Conservation (phyloP, 2,113 vertebrate genomes). For the Asarcornis scutulata region DNA sequence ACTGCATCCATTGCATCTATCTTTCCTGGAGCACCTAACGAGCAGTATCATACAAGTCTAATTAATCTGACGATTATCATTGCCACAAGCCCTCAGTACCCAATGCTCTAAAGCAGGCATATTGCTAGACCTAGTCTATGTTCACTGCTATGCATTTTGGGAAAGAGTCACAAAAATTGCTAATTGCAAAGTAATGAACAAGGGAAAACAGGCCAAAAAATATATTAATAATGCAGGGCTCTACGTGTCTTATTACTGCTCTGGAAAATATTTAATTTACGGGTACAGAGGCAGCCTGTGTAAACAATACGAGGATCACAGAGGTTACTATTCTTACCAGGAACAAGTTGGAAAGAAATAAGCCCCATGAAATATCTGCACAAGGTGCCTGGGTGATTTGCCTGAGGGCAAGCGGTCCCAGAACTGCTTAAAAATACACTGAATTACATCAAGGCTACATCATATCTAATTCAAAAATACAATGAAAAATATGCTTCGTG, state of each 20-base stretch:
- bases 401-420: not conserved
- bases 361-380: not conserved
- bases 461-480: not conserved
- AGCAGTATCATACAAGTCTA: not conserved
- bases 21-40: not conserved
- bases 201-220: not conserved
- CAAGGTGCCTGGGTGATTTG: not conserved
- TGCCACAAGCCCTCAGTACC: not conserved
- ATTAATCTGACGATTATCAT: not conserved
- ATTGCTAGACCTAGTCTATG: not conserved
- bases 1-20: not conserved
- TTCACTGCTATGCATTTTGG: not conserved
- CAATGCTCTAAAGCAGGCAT: not conserved
- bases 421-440: not conserved
- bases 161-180: not conserved
- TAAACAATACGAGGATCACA: not conserved
- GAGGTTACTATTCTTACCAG: accelerated
- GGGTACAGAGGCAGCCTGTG: not conserved
- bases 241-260: not conserved
- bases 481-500: not conserved
- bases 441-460: not conserved
- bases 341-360: not conserved
- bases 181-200: accelerated
- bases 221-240: not conserved
- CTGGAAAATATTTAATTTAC: not conserved